Conservation (phyloP, 2,888 invertebrate species). For the Himalopsyche japonica region DNA sequence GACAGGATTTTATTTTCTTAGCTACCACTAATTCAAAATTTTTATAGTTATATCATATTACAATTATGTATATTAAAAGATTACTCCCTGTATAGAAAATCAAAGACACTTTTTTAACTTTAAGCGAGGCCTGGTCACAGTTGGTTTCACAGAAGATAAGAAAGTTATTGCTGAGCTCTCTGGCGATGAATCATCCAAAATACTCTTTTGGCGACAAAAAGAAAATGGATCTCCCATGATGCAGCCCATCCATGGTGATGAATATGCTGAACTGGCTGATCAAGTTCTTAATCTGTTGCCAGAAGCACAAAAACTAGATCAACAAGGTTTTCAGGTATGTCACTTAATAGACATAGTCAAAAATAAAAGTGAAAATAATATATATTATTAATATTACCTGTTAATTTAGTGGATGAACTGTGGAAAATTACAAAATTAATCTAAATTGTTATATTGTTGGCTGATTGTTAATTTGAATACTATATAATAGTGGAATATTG, state of each 20-base stretch:
- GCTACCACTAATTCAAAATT: no score
- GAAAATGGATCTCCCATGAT: slow-evolving; percentile 38
- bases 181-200: slow-evolving; percentile 44
- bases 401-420: no score
- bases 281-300: slow-evolving; percentile 65
- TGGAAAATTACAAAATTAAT: no score
- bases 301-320: slow-evolving; percentile 62
- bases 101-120: slow-evolving; percentile 21
- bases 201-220: slow-evolving; percentile 48
- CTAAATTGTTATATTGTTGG: no score
- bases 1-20: no score
- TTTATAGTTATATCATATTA: no score
- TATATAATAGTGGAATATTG: no score
- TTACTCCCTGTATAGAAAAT: no score
- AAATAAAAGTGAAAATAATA: no score
- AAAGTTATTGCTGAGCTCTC: slow-evolving; percentile 49
- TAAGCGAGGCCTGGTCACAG: slow-evolving; percentile 55
- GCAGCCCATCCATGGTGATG: slow-evolving; percentile 47
- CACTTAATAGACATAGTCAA: not conserved
- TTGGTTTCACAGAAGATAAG: slow-evolving; percentile 54
- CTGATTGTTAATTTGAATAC: no score
- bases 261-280: slow-evolving; percentile 61
- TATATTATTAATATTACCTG: no score
- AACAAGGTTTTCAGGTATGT: slow-evolving; percentile 64
- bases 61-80: no score